Base-by-base conservation (phyloP, 2,113 vertebrate genomes). In the Aspidoscelis tigris region DNA sequence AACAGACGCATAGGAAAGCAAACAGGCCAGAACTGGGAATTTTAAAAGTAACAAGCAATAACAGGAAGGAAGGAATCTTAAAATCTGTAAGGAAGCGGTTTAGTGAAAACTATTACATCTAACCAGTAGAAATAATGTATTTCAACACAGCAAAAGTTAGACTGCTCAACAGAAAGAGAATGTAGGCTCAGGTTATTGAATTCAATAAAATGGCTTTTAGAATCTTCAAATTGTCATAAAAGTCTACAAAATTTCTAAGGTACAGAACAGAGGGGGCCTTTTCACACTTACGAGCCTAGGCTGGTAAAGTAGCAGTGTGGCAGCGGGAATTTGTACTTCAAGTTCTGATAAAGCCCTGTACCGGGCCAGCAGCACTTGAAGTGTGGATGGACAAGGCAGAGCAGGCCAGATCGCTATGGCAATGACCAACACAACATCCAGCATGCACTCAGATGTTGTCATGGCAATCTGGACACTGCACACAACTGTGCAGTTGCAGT, bases 131-230 rank as follows among this genome's bases (percentile, higher is more conserved):
- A 33, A 33, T 33, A 33, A 33, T 4, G 14, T 7, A 43, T 80
- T 69, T 80, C 24, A 14, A 78, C 8, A 8, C 50, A 50, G 44
- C 44, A 20, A n/a, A 53, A 80, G 66, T 53, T 18, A 39, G 20
- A 18, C 16, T 55, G 3, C 20, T 71, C 18, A 3, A 12, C 20
- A 11, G 55, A 10, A 80, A 66, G 14, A 71, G 44, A 68, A 47
- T 4, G 20, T 33, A 8, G 41, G 6, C 47, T 53, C 55, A 6
- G 33, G 26, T 2, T 9, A 50, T 10, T 18, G 12, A 24, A 24
- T 79, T 66, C 77, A 79, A 66, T 79, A 68, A 58, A 78, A n/a
- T 64, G 33, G 33, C 61, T 77, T 24, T 33, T 41, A 77, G 55
- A 77, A 77, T 33, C 7, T 61, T 21, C 10, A 21, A 44, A 53